Evolutionary conservation across 2,113 vertebrate genomes (phyloP), one percentile per base, ranked within the genome.

Genomic region (Dasyprocta punctata): DNA sequence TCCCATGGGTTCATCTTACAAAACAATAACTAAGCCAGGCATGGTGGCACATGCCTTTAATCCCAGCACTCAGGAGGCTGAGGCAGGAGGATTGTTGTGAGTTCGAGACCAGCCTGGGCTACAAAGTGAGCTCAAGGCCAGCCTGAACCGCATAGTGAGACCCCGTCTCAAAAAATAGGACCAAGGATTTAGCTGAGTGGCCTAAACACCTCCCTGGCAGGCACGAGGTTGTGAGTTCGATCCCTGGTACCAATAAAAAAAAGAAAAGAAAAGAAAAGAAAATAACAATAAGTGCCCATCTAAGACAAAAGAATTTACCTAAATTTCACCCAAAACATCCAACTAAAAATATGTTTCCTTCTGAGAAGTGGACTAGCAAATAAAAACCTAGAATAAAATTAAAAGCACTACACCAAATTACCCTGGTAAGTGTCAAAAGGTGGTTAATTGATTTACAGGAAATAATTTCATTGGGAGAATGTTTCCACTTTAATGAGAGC

Each of bases 231-330:
- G n/a, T n/a, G n/a, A n/a, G n/a, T n/a, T n/a, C n/a, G n/a, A n/a
- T n/a, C n/a, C n/a, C n/a, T n/a, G n/a, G n/a, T n/a, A n/a, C n/a
- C n/a, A n/a, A n/a, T n/a, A n/a, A n/a, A n/a, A n/a, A n/a, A n/a
- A n/a, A n/a, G n/a, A n/a, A n/a, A n/a, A n/a, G n/a, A n/a, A n/a
- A n/a, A n/a, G n/a, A n/a, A n/a, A n/a, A n/a, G n/a, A n/a, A n/a
- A n/a, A n/a, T n/a, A n/a, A n/a, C n/a, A n/a, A n/a, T n/a, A n/a
- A 1, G 8, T 1, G 3, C 6, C 33, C 3, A 14, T 9, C 3
- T 33, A 30, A 83, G 16, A 60, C 20, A 90, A 80, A 61, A 71
- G 12, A 33, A 0, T 38, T 83, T 58, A 24, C 19, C 8, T 41
- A 81, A 47, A 17, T 77, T 30, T 36, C 58, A 61, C 8, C 14